Percentiles rank a stretch among this genome's conserved stretches.
phyloP scores from a whole-genome alignment of 2,888 invertebrate genomes.

The Leucoma salicis region DNA sequence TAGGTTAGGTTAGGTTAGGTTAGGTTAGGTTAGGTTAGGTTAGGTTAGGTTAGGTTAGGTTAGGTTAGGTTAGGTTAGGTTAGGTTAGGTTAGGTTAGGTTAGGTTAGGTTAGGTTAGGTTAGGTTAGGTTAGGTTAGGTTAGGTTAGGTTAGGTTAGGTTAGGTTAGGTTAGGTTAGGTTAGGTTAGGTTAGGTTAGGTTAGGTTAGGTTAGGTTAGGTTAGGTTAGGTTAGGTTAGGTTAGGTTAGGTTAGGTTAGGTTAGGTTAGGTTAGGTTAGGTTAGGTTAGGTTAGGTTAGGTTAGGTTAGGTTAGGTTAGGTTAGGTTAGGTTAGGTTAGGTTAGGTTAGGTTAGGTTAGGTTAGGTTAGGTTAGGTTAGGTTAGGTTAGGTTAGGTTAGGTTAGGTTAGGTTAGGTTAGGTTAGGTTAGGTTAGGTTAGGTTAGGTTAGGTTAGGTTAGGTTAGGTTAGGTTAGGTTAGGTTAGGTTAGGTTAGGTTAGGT shows the following conservation, averaged over 20 bases:
- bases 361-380: conserved; percentile 10
- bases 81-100: conserved; percentile 6
- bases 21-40: conserved; percentile 6
- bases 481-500: conserved; percentile 9
- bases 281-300: conserved; percentile 10
- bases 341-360: conserved; percentile 10
- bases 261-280: conserved; percentile 10
- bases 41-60: conserved; percentile 6
- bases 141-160: conserved; percentile 6
- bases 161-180: conserved; percentile 2
- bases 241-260: conserved; percentile 10
- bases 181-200: conserved; percentile 7
- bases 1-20: conserved; percentile 6
- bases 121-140: conserved; percentile 6
- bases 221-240: conserved; percentile 10
- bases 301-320: conserved; percentile 10
- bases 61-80: conserved; percentile 6
- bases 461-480: conserved; percentile 9
- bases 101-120: conserved; percentile 6
- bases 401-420: conserved; percentile 10
- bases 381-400: conserved; percentile 10
- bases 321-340: conserved; percentile 10
- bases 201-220: conserved; percentile 10
- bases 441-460: conserved; percentile 9
- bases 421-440: conserved; percentile 10